Base-by-base conservation (phyloP, 1,140 invertebrate genomes). In the Diabrotica undecimpunctata region DNA sequence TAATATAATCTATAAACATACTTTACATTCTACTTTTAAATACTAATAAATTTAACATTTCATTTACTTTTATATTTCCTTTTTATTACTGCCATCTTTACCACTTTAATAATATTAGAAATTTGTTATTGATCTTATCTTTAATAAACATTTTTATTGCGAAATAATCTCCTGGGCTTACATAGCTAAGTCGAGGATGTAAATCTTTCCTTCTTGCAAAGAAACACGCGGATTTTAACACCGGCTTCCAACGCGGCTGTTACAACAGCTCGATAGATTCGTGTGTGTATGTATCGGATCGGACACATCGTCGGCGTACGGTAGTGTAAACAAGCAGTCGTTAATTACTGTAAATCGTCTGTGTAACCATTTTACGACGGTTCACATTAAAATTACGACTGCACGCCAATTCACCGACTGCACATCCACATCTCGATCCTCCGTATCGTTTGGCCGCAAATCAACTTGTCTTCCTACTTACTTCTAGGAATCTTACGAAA, bases 331-430 rank as follows among this genome's bases (percentile, higher is more conserved):
- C 67, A 68, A 65, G 55, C 50, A 66, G 64, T 68, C 64, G 57
- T 66, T 68, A 68, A 68, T 68, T 68, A 68, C 64, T 64, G 67
- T 58, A 68, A 68, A 68, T 68, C 66, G 63, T 51, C 39, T 68
- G 59, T 68, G 61, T 41, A 46, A 62, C 59, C 63, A 38, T 51
- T 68, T 68, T 68, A 68, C 64, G 67, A 68, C 61, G 62, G 54
- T 62, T 61, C 67, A 60, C 63, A 62, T 65, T 66, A 65, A 68
- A 66, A 65, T 68, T 68, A 68, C 64, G 67, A 66, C 67, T 61
- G 12, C 53, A 68, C 64, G 67, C 60, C 61, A 52, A 53, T 51
- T 62, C 25, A 36, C 54, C 13, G 41, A 46, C 8, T 46, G 41
- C 41, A 46, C n/a, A 8, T 46, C 41, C 41, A 46, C 41, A 46